Base-by-base conservation (phyloP, 2,888 invertebrate genomes). In the Ephialtes manifestator region DNA sequence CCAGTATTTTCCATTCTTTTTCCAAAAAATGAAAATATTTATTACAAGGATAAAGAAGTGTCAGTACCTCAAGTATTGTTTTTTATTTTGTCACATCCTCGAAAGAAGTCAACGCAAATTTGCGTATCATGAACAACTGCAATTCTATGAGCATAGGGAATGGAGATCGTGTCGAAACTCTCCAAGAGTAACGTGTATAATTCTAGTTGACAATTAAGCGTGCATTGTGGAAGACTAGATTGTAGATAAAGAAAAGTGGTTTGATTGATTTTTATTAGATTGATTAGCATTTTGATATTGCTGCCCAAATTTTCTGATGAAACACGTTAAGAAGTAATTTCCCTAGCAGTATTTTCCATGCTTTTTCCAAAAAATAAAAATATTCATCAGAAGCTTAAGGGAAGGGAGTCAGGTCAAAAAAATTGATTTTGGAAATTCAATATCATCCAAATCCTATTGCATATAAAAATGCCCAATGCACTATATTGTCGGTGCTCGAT, bases 211-310 rank as follows among this genome's bases (percentile, higher is more conserved):
- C 28, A 70, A 70, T 70, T 53, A 31, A 28, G 18, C 31, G 13
- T 28, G 46, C 35, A 10, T 58, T 28, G 58, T 28, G 48, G 76
- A 53, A 76, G 72, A 72, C 48, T 81, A 77, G 81, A 84, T 39
- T 71, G 84, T 8, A 24, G 24, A 24, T 24, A 24, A 24, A 24
- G n/a, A n/a, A 24, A 24, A 24, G 1, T 24, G 2, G 24, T 24
- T 2, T 24, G 2, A 24, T 2, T 24, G 1, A 24, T 24, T 24
- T 24, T 24, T 24, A 24, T 24, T 24, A 24, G 1, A 24, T 24
- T 24, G 24, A 24, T 24, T 24, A 24, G 24, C 24, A 24, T 24
- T 24, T 24, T 24, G 24, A 24, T 24, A 24, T 24, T 24, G 24
- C 24, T 24, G 24, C 2, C 2, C 2, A 24, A 24, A 24, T 1